Evolutionary conservation across 2,113 vertebrate species (phyloP), one percentile per base, ranked within the genome.

Genomic region (Pseudonaja textilis): DNA sequence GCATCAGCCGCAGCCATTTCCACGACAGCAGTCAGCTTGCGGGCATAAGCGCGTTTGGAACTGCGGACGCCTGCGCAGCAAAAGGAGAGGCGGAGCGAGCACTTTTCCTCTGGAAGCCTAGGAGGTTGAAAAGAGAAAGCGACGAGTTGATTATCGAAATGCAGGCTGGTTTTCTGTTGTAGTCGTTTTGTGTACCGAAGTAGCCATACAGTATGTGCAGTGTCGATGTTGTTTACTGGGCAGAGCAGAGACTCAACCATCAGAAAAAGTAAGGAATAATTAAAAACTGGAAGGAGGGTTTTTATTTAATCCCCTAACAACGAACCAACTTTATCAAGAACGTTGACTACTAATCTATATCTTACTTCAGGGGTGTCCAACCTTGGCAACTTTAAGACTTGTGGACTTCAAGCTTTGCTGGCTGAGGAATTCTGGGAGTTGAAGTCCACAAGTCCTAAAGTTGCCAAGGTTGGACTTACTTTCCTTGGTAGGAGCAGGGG

Each of bases 1-100:
- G 92, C 26, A 5, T 16, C 20, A 50, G 91, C 26, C 64, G 29
- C 95, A 57, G 95, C 96, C 97, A 96, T 95, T 4, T 91, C 90
- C 18, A 42, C 16, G 1, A 81, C 1, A 4, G 26, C 16, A 3
- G 0, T 59, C 4, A 0, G 86, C 26, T 14, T 25, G 3, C 7
- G 8, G 2, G 11, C n/a, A 39, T 9, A 22, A n/a, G 23, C 0
- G 1, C 1, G 6, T 12, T 0, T 0, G 26, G n/a, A n/a, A 18
- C 88, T 5, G 5, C 45, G 8, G 5, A 57, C 92, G 92, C 90
- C 39, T 81, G 89, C 93, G 55, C 54, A 0, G 0, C 3, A 26
- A 12, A 23, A 11, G 8, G 54, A 10, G 4, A 6, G 90, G 23
- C 54, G 74, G 39, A 10, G 64, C 22, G 39, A 7, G 50, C 14